Evolutionary conservation across 2,113 vertebrate species (phyloP).

Genomic region (Peromyscus maniculatus): DNA sequence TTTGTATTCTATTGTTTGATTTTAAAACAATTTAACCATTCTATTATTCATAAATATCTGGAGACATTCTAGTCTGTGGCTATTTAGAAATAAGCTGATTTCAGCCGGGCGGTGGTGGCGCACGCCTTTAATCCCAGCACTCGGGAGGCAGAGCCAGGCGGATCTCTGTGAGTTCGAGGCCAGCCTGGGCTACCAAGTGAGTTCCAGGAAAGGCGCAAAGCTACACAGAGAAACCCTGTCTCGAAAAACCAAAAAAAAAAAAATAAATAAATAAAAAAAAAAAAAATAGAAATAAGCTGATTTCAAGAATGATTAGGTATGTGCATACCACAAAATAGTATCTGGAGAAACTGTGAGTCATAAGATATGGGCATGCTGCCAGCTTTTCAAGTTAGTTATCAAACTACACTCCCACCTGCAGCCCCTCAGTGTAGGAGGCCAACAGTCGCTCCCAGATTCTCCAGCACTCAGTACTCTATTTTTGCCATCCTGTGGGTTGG

Average conservation of each 20-base stretch:
- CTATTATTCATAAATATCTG: neutral
- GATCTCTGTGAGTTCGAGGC: no score
- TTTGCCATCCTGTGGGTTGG: neutral
- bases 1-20: neutral
- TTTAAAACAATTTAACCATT: constrained; percentile 51
- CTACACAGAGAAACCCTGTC: no score
- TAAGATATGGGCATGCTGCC: neutral
- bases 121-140: no score
- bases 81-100: constrained; percentile 38
- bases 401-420: neutral
- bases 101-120: no score
- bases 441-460: neutral
- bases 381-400: neutral
- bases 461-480: neutral
- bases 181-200: no score
- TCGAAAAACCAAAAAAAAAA: no score
- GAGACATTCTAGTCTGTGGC: constrained; percentile 12
- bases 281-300: constrained; percentile 27
- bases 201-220: no score
- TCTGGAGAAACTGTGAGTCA: constrained; percentile 32
- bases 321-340: neutral
- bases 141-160: no score
- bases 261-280: no score
- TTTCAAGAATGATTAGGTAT: neutral
- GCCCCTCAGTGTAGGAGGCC: neutral